Base-by-base conservation (phyloP, 2,888 invertebrate genomes). In the Buathra laborator region DNA sequence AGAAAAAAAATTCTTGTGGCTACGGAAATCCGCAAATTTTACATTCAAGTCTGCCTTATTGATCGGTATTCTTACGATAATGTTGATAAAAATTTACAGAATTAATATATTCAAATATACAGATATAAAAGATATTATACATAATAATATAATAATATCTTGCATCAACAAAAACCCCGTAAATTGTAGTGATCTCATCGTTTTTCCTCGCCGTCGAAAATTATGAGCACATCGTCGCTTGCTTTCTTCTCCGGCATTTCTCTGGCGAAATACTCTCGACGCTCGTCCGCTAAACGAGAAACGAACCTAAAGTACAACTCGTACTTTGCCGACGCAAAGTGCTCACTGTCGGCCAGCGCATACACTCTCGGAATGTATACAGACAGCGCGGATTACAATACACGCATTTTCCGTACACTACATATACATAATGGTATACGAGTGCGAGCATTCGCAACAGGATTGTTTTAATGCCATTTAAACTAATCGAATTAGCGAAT, bases 391-490 rank as follows among this genome's bases (percentile, higher is more conserved):
- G 84, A 84, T 84, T 79, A 83, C 46, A 19, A 24, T 62, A 48
- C 70, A 72, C 67, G 80, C 72, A 64, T 56, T 68, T 56, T 43
- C 19, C 62, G 37, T 43, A 37, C 66, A 3, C 37, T 44, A 68
- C 48, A 74, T 29, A 67, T 32, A 62, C 46, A 64, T 44, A 74
- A 83, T 70, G 64, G 72, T 53, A 79, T 66, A 75, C 62, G 59
- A 90, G 89, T 90, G 91, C 82, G 79, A 72, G 79, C 91, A 93
- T 91, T 94, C 92, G 93, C 94, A 94, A 94, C 94, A 93, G 95
- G 95, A 95, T 95, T 95, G 95, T 95, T 95, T 95, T 95, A 95
- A 95, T 95, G 94, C 95, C 94, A 94, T 95, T 95, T 94, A 94
- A 94, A 94, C 94, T 95, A 95, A 95, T 95, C 95, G 95, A 95